Evolutionary conservation across 2,797 vertebrate species (phyloP), one percentile per base, ranked within the genome.

Genomic region (Chloroceryle amazona): DNA sequence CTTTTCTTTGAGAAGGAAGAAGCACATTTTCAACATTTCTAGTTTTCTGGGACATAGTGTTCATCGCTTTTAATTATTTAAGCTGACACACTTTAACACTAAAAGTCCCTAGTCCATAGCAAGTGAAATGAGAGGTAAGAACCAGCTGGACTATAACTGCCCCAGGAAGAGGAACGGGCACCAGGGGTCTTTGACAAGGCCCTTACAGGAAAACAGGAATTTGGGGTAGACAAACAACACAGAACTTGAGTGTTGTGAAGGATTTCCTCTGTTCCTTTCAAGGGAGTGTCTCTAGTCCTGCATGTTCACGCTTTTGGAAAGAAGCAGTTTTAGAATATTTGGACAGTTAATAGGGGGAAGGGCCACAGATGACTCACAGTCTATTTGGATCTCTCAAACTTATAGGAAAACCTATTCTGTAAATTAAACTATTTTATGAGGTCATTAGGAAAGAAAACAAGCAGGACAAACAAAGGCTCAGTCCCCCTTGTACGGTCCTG

Each of bases 1-100:
- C 67, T 84, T 90, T 97, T 82, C 39, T 91, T 83, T 83, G 94
- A 95, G 92, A 95, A 6, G 5, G 62, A 96, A 80, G 23, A 44
- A 66, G 80, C 23, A 54, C 0, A 2, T 90, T 86, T 84, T 89
- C 87, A 95, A 29, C 42, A 57, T 72, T 94, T 52, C 57, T 65
- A 52, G 55, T 92, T 73, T 95, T 88, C 70, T 74, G 49, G 52
- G 18, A 47, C 75, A 39, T 23, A 46, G 31, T 29, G 19, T 44
- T 28, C 20, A 55, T 84, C 79, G 33, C 33, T 91, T 86, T 88
- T 83, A 86, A 80, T 93, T 79, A 92, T 75, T 72, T 73, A 91
- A 72, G 51, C 78, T 89, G 66, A 80, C 25, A 79, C 47, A 79
- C 20, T 72, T 91, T 92, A 81, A 90, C 46, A 52, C 16, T 62